Evolutionary conservation across 2,113 vertebrate genomes (phyloP).

Genomic region (Heterocephalus glaber): DNA sequence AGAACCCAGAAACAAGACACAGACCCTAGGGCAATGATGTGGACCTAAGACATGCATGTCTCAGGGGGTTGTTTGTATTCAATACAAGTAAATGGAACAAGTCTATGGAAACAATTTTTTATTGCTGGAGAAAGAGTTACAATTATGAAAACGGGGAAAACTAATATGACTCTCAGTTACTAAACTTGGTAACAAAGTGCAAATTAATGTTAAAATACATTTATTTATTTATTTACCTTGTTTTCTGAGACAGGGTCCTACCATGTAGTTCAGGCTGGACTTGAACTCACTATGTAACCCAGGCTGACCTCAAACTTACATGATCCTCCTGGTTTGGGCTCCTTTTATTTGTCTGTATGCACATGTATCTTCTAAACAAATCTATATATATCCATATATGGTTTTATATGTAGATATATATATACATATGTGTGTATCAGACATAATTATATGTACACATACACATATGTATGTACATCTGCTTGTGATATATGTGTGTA

Average conservation of each 20-base stretch:
- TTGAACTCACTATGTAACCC: background rate
- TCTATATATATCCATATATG: background rate
- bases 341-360: background rate
- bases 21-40: background rate
- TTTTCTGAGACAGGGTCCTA: background rate
- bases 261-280: background rate
- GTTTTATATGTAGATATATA: background rate
- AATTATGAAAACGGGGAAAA: background rate
- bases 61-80: background rate
- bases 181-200: background rate
- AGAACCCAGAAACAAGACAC: background rate
- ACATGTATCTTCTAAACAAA: background rate
- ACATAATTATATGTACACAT: background rate
- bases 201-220: background rate
- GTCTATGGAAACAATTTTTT: background rate
- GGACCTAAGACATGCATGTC: background rate
- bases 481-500: background rate
- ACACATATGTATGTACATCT: background rate
- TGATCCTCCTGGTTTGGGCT: background rate
- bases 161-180: background rate
- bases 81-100: background rate
- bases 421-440: no score
- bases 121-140: background rate
- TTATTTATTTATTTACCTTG: background rate
- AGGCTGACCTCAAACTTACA: background rate